A percentile compares a stretch with the other conserved stretches of the same genome.
phyloP scores from a whole-genome alignment of 2,888 invertebrate species.

The Suillia variegata region DNA sequence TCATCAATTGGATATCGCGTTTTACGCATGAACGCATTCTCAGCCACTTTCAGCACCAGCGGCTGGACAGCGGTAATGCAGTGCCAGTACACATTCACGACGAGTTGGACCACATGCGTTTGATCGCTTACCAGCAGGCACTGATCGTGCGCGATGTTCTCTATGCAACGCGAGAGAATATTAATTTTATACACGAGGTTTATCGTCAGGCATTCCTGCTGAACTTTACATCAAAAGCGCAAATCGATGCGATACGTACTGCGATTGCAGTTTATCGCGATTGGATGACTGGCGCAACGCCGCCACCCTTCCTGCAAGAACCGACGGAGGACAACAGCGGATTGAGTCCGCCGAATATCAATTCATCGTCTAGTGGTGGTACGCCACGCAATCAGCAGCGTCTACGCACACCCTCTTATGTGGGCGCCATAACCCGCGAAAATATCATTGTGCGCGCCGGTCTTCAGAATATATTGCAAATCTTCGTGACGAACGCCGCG shows the following conservation, averaged over 20 bases:
- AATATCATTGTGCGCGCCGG: constrained; percentile 82
- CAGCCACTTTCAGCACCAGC: no score
- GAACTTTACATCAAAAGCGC: constrained; percentile 73
- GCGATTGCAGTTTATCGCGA: constrained; percentile 93
- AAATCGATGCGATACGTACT: constrained; percentile 84
- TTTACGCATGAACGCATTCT: constrained; percentile 74
- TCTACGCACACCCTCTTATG: constrained; percentile 82
- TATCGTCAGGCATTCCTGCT: constrained; percentile 91
- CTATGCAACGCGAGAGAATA: constrained; percentile 85
- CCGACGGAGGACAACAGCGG: constrained; percentile 61
- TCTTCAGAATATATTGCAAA: constrained; percentile 67
- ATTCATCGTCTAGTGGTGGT: constrained; percentile 46
- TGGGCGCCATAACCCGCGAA: constrained; percentile 81
- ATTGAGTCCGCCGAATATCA: constrained; percentile 18
- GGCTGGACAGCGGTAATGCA: constrained; percentile 54
- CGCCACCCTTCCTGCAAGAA: constrained; percentile 82
- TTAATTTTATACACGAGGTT: constrained; percentile 93
- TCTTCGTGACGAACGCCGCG: constrained; percentile 92
- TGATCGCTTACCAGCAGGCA: constrained; percentile 55
- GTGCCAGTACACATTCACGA: constrained; percentile 57
- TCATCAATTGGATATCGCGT: constrained; percentile 88
- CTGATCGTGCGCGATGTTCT: constrained; percentile 85
- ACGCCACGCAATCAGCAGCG: constrained; percentile 64
- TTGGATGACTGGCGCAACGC: constrained; percentile 85
- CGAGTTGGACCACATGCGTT: constrained; percentile 54